phyloP scores from a whole-genome alignment of 2,797 vertebrate species.

The Myotis myotis region DNA sequence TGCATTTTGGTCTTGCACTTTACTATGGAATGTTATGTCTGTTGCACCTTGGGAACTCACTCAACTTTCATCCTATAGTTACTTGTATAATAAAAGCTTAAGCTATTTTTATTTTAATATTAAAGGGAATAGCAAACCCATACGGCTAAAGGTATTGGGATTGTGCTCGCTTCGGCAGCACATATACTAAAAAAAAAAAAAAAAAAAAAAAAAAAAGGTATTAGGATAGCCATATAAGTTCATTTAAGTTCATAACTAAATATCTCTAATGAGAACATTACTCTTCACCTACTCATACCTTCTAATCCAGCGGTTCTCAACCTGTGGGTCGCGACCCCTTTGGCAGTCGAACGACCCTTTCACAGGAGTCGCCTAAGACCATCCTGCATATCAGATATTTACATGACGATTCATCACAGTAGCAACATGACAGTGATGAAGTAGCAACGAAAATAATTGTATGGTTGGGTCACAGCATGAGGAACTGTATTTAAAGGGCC shows the following conservation, averaged over 20 bases:
- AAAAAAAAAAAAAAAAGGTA: no score
- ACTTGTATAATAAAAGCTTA: background rate
- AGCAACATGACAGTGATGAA: no score
- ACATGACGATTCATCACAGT: no score
- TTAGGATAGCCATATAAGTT: background rate
- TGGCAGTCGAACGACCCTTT: no score
- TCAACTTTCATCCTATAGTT: background rate
- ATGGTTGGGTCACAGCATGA: no score
- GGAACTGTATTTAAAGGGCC: no score
- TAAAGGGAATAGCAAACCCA: background rate
- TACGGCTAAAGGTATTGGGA: background rate
- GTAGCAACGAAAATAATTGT: no score
- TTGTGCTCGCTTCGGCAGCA: no score
- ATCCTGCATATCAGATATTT: no score
- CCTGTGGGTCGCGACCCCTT: no score
- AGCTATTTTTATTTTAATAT: background rate
- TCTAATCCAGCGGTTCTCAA: background rate
- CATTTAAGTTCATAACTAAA: background rate
- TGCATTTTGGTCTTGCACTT: background rate
- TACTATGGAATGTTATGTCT: background rate
- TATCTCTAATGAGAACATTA: background rate
- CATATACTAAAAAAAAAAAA: no score
- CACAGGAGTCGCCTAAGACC: no score
- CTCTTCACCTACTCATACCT: background rate
- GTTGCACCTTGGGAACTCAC: background rate